phyloP scores from a whole-genome alignment of 2,888 invertebrate genomes.

The Agrenia bidenticulata region DNA sequence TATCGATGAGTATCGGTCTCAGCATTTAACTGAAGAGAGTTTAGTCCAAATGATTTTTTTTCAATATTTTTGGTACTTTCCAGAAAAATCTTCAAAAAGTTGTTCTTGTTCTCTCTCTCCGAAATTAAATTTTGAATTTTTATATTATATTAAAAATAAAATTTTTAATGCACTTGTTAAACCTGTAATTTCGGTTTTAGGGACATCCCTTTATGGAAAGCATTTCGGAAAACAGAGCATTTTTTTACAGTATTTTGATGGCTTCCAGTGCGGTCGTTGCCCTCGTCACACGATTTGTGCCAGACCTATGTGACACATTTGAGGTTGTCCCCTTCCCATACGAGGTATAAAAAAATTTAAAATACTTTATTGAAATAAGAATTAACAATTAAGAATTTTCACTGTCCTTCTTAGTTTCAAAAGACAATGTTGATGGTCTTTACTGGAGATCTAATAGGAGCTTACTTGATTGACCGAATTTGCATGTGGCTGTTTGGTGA shows the following conservation, averaged over 20 bases:
- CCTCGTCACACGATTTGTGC: conserved; percentile 79
- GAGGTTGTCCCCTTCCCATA: conserved; percentile 92
- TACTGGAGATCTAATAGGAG: conserved; percentile 79
- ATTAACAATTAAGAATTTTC: neutral
- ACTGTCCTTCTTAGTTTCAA: conserved; percentile 74
- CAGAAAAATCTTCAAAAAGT: too few relatives aligned
- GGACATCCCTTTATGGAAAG: conserved; percentile 99
- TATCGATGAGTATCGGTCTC: neutral
- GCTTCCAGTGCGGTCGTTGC: conserved; percentile 80
- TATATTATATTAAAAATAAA: too few relatives aligned
- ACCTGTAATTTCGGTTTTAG: conserved; percentile 60
- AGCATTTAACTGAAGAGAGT: neutral
- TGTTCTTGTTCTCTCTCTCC: neutral
- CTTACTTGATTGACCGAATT: conserved; percentile 79
- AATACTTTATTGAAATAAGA: neutral
- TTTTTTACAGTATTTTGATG: conserved; percentile 84
- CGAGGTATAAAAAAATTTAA: conserved; percentile 67
- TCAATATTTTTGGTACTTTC: too few relatives aligned
- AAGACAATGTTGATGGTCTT: conserved; percentile 78
- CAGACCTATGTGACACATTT: conserved; percentile 84
- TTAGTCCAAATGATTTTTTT: too few relatives aligned
- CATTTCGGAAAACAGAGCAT: conserved; percentile 82
- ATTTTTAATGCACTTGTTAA: too few relatives aligned
- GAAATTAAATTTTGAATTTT: neutral
- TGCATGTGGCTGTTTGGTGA: conserved; percentile 86